phyloP scores from a whole-genome alignment of 2,888 invertebrate genomes.

The Brenthis hecate region DNA sequence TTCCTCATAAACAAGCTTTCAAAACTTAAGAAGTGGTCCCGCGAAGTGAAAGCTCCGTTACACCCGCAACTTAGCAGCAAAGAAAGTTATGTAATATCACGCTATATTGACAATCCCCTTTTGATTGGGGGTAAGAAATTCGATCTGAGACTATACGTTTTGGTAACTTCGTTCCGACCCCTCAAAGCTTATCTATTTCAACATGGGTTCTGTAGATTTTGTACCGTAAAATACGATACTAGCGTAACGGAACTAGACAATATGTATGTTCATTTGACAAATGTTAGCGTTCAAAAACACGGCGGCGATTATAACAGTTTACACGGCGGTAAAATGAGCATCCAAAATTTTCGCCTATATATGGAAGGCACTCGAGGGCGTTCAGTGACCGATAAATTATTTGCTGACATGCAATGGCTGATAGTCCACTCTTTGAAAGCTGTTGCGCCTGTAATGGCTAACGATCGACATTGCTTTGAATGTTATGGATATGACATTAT shows the following conservation, averaged over 20 bases:
- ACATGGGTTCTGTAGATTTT: slow-evolving; percentile 97
- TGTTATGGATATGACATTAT: slow-evolving; percentile 98
- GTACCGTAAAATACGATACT: slow-evolving; percentile 97
- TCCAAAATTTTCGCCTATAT: slow-evolving; percentile 94
- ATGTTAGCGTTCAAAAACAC: slow-evolving; percentile 98
- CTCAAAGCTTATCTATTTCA: slow-evolving; percentile 96
- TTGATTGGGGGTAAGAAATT: slow-evolving; percentile 98
- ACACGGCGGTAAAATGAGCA: slow-evolving; percentile 98
- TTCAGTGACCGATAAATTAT: slow-evolving; percentile 92
- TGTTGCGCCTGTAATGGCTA: slow-evolving; percentile 96
- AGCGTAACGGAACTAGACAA: slow-evolving; percentile 94
- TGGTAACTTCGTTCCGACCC: slow-evolving; percentile 96
- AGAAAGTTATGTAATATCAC: slow-evolving; percentile 97
- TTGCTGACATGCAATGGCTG: slow-evolving; percentile 93
- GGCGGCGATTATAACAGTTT: slow-evolving; percentile 97
- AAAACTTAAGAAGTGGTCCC: slow-evolving; percentile 95
- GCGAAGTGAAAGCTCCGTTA: slow-evolving; percentile 85
- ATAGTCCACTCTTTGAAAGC: slow-evolving; percentile 97
- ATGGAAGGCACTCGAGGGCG: slow-evolving; percentile 96
- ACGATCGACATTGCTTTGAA: slow-evolving; percentile 95
- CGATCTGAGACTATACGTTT: slow-evolving; percentile 94
- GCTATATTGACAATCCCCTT: slow-evolving; percentile 97
- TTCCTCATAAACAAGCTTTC: slow-evolving; percentile 97
- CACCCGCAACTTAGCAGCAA: slow-evolving; percentile 89
- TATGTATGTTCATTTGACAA: slow-evolving; percentile 97